These are phyloP conservation scores for Melanotaenia maccullochi DNA, from an alignment of 2,797 vertebrate genomes.

Conservation along the genomic window DNA sequence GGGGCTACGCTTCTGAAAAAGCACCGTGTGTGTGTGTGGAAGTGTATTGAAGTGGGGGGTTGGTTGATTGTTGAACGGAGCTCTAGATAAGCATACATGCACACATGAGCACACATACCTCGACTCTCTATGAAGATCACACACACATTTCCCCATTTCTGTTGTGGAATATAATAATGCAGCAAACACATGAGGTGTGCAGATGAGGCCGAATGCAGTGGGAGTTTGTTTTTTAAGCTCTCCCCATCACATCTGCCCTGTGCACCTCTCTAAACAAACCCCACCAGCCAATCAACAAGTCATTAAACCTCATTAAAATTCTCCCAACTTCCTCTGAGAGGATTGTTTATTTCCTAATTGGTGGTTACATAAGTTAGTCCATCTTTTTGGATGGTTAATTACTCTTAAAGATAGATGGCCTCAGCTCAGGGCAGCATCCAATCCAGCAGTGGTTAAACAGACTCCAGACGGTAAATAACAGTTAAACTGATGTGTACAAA, in stretches of 20 bases:
- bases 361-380: constrained; percentile 73
- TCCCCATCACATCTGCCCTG: constrained; percentile 41
- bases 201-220: constrained; percentile 13
- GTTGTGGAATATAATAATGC: constrained; percentile 10
- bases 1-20: constrained; percentile 69
- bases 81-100: constrained; percentile 53
- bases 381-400: constrained; percentile 74
- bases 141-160: not conserved
- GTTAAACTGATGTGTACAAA: constrained; percentile 16
- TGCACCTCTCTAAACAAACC: constrained; percentile 54
- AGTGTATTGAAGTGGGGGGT: constrained; percentile 26
- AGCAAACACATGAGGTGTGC: constrained; percentile 12
- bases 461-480: constrained; percentile 59
- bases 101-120: constrained; percentile 39
- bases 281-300: constrained; percentile 57
- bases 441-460: constrained; percentile 59
- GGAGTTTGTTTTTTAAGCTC: constrained; percentile 46
- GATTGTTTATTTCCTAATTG: constrained; percentile 76
- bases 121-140: constrained; percentile 1
- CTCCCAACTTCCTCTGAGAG: constrained; percentile 50
- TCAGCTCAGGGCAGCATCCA: constrained; percentile 44
- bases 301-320: constrained; percentile 69
- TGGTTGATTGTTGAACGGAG: constrained; percentile 41
- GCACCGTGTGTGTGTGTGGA: constrained; percentile 37
- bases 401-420: constrained; percentile 62